Evolutionary conservation across 2,888 invertebrate genomes (phyloP).

Genomic region (Aporophyla nigra): DNA sequence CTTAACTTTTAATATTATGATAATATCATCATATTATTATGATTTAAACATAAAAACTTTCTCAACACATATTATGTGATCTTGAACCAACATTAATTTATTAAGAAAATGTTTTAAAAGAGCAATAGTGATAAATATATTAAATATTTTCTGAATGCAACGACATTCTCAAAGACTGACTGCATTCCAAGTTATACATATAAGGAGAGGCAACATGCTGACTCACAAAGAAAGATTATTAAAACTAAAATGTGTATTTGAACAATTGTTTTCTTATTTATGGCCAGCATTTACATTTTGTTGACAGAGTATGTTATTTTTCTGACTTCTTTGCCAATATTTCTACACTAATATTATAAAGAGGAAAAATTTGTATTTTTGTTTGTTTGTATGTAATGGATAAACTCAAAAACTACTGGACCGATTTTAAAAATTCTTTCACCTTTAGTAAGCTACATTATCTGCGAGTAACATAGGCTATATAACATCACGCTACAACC

Average conservation of each 20-base stretch:
- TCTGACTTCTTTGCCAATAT: background rate
- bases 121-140: conserved; percentile 5
- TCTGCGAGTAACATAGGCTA: no score
- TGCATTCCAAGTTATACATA: conserved; percentile 37
- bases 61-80: no score
- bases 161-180: conserved; percentile 41
- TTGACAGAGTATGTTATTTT: background rate
- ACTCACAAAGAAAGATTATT: conserved; percentile 42
- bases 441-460: no score
- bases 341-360: no score
- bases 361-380: no score
- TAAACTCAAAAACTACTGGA: no score
- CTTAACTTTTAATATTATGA: background rate
- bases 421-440: no score
- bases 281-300: conserved; percentile 3
- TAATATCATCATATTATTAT: no score
- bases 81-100: background rate
- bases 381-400: no score
- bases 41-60: no score
- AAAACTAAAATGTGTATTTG: conserved; percentile 12
- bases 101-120: background rate
- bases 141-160: conserved; percentile 23
- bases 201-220: conserved; percentile 36
- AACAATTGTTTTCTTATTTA: conserved; percentile 21
- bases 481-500: no score